These are phyloP conservation scores for Varecia variegata DNA, from an alignment of 2,797 vertebrate species.

Conservation along the genomic window DNA sequence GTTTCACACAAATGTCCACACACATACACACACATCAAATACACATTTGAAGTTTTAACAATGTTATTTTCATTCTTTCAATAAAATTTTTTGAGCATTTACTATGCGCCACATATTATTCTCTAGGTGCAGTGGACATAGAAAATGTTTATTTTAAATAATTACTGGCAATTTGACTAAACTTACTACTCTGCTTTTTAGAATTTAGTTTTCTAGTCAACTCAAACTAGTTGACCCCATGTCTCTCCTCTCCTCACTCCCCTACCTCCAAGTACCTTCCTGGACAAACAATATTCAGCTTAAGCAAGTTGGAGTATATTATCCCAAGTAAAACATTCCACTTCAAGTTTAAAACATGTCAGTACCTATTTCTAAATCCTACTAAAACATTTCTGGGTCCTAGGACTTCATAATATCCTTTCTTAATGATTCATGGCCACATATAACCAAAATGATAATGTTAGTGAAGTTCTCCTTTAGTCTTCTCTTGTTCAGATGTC, in stretches of 20 bases:
- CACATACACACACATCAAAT: neutral
- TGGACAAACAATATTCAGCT: neutral
- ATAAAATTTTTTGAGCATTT: constrained; percentile 28
- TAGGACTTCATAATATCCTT: neutral
- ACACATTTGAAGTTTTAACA: neutral
- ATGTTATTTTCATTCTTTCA: neutral
- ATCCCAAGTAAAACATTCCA: neutral
- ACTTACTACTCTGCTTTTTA: neutral
- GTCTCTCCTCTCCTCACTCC: neutral
- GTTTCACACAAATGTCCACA: neutral
- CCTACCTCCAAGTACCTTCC: neutral
- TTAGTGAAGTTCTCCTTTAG: neutral
- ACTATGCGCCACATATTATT: neutral
- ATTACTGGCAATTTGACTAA: neutral
- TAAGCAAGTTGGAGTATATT: neutral
- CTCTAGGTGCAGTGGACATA: neutral
- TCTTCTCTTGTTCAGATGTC: neutral
- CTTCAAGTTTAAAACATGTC: constrained; percentile 8
- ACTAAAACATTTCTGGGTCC: neutral
- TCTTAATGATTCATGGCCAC: neutral
- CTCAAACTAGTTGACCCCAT: neutral
- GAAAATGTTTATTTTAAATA: neutral
- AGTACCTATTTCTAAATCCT: neutral
- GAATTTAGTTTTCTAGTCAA: constrained; percentile 21
- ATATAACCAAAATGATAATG: neutral